A percentile compares a stretch with the other conserved stretches of the same genome.
phyloP scores from a whole-genome alignment of 2,797 vertebrate species.

The Euphonia xanthogaster region DNA sequence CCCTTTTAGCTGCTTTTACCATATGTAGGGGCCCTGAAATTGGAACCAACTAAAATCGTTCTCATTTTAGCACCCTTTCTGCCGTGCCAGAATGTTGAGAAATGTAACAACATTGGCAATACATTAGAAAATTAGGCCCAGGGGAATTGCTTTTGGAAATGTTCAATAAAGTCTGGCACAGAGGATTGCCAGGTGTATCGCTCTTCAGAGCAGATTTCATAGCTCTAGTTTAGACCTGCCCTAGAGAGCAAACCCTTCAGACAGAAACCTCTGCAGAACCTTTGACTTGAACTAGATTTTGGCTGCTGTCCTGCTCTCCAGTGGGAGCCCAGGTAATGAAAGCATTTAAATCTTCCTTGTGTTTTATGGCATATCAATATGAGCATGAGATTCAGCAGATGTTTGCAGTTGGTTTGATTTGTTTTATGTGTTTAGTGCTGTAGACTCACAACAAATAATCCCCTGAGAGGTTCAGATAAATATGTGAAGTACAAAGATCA shows the following conservation, averaged over 20 bases:
- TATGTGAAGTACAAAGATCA: background rate
- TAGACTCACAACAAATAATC: background rate
- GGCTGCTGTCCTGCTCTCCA: background rate
- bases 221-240: background rate
- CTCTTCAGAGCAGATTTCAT: background rate
- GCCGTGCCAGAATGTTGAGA: constrained; percentile 19
- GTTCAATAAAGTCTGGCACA: background rate
- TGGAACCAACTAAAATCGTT: constrained; percentile 3
- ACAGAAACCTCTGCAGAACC: background rate
- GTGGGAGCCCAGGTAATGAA: background rate
- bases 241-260: background rate
- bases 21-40: constrained; percentile 1
- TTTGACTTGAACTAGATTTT: background rate
- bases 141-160: background rate
- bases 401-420: constrained; percentile 9
- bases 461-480: background rate
- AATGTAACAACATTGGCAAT: constrained; percentile 24
- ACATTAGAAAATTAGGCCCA: background rate
- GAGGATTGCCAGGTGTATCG: background rate
- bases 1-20: constrained; percentile 38
- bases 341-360: background rate
- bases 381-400: background rate
- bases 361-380: background rate
- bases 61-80: constrained; percentile 18
- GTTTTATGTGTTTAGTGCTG: background rate